Evolutionary conservation across 2,888 invertebrate genomes (phyloP).

Genomic region (Amiota communis): DNA sequence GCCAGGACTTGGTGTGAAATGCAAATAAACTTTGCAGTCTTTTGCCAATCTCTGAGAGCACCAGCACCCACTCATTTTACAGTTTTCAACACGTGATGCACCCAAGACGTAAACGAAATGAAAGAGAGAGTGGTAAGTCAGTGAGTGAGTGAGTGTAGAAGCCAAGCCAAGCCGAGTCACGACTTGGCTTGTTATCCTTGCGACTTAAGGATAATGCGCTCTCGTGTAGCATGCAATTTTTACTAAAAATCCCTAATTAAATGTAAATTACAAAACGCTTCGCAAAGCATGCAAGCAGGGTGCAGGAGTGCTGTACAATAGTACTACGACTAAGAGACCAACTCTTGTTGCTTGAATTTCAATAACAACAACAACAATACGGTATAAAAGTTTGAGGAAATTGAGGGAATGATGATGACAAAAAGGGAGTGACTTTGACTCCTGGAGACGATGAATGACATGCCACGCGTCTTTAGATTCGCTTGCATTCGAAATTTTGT

Average conservation of each 20-base stretch:
- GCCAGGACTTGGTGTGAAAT: conserved; percentile 31
- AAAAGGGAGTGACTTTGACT: neutral
- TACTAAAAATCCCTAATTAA: conserved; percentile 61
- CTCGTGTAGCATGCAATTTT: conserved; percentile 48
- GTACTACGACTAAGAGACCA: neutral
- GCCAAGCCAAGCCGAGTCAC: conserved; percentile 9
- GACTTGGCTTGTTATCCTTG: conserved; percentile 32
- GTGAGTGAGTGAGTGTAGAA: neutral
- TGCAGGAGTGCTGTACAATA: neutral
- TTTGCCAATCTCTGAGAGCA: conserved; percentile 11
- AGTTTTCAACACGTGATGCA: conserved; percentile 6
- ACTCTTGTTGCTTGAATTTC: conserved; percentile 11
- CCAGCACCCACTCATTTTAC: no score
- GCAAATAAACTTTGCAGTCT: conserved; percentile 48
- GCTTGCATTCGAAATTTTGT: conserved; percentile 50
- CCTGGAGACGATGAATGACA: neutral
- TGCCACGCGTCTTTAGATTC: conserved; percentile 1
- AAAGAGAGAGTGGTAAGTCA: neutral
- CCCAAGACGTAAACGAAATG: conserved; percentile 20
- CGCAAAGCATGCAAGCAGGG: conserved; percentile 30
- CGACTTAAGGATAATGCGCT: conserved; percentile 34
- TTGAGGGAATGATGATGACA: neutral
- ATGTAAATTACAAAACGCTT: conserved; percentile 65
- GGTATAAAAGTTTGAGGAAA: neutral
- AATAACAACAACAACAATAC: neutral